phyloP scores from a whole-genome alignment of 2,888 invertebrate species.

The Hydrotaea diabolus region DNA sequence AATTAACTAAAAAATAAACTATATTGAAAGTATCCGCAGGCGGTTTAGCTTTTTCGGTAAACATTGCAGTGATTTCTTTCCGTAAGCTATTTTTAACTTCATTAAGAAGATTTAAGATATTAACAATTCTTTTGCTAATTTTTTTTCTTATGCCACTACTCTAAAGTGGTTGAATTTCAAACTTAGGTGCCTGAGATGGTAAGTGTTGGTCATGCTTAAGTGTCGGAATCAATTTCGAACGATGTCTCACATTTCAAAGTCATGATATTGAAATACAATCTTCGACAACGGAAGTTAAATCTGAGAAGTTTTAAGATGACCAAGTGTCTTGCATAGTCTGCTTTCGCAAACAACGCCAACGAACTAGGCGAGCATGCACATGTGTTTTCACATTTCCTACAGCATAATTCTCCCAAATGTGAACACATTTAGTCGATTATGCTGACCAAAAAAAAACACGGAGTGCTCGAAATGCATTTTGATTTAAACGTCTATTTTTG shows the following conservation, averaged over 20 bases:
- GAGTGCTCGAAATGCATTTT: too few species aligned
- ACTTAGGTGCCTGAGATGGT: background rate
- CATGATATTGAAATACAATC: constrained; percentile 4
- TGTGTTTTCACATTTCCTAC: too few species aligned
- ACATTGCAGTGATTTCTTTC: background rate
- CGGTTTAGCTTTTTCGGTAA: background rate
- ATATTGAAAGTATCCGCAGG: background rate
- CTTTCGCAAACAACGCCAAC: too few species aligned
- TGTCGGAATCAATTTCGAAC: background rate
- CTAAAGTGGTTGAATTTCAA: background rate
- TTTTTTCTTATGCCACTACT: background rate
- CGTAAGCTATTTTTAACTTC: constrained; percentile 8
- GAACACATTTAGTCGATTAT: too few species aligned
- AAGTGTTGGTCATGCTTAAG: background rate
- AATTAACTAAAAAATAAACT: background rate
- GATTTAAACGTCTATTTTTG: too few species aligned
- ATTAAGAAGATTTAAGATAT: background rate
- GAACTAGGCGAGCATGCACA: too few species aligned
- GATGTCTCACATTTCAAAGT: constrained; percentile 11
- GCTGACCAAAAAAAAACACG: too few species aligned
- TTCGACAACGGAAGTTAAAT: constrained; percentile 36
- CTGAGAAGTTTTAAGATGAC: constrained; percentile 20
- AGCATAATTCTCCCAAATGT: too few species aligned
- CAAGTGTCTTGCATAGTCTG: background rate
- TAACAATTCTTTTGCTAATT: background rate